Base-by-base conservation (phyloP, 2,113 vertebrate species). In the Fukomys damarensis region DNA sequence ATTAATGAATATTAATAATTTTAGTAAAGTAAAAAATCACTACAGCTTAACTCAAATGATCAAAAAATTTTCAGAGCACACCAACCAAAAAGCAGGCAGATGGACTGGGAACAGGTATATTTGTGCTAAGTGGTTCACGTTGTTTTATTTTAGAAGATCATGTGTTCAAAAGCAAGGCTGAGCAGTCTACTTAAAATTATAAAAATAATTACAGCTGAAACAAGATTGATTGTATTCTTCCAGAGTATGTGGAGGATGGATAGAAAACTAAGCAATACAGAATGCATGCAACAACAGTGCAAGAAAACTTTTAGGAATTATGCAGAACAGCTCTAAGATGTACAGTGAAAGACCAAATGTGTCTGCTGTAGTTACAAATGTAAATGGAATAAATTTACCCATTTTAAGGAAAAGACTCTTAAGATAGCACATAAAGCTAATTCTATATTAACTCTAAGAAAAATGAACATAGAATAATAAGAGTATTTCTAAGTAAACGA, bases 281-380 rank as follows among this genome's bases (percentile, higher is more conserved):
- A 56, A n/a, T 14, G 9, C 3, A 10, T 32, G 17, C 61, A 72
- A n/a, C 3, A 4, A 0, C 19, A 43, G 7, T 2, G 14, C 35
- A 5, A 7, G 88, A 49, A 26, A 59, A 35, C 35, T 0, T 4
- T 35, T 5, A 35, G 86, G 16, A 43, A n/a, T 10, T 6, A 2
- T 76, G 72, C 46, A 52, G 76, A 35, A 17, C 46, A 35, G 46
- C 24, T 9, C 38, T 26, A 16, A 20, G 52, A 7, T 70, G 7
- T 0, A 3, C 11, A 17, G 19, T 1, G 43, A 28, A 66, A 49
- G 58, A 46, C 13, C 58, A 26, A 20, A 16, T 10, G 26, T 30
- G 1, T 2, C 38, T 5, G 17, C 17, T 49, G 46, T 49, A 49
- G 46, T 49, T n/a, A 58, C 58, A 58, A n/a, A 38, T 30, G 59